Evolutionary conservation across 1,140 invertebrate genomes (phyloP).

Genomic region (Heliothis virescens): DNA sequence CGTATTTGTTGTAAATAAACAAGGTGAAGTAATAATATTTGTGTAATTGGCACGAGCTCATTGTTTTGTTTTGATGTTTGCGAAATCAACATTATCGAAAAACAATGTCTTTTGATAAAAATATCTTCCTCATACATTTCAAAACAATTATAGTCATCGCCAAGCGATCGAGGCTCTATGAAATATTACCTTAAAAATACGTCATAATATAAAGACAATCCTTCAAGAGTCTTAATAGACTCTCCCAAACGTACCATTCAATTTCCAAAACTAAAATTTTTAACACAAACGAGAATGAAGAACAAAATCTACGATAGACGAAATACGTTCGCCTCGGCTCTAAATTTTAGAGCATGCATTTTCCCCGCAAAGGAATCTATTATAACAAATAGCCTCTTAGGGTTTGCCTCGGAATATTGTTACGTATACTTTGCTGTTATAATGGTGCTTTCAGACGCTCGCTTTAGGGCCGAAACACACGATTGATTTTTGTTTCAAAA

Average conservation of each 20-base stretch:
- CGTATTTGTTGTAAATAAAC: background rate
- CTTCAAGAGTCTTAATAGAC: too few relatives aligned
- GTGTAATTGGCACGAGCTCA: too few relatives aligned
- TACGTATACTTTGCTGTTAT: constrained; percentile 25
- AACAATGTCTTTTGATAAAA: too few relatives aligned
- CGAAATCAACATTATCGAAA: too few relatives aligned
- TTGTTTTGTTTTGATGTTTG: too few relatives aligned
- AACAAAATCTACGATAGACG: constrained; percentile 27
- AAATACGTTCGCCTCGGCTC: constrained; percentile 10
- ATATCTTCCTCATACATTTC: too few relatives aligned
- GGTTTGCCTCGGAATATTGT: constrained; percentile 40
- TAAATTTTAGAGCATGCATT: constrained; percentile 47
- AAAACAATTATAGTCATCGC: too few relatives aligned
- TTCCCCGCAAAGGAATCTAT: constrained; percentile 43
- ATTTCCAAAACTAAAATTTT: background rate
- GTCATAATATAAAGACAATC: too few relatives aligned
- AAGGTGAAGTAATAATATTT: too few relatives aligned
- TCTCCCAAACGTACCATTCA: too few relatives aligned
- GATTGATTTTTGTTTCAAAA: constrained; percentile 20
- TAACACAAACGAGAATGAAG: background rate
- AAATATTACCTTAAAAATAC: background rate
- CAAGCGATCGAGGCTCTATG: background rate
- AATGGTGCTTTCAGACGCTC: background rate
- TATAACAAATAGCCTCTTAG: constrained; percentile 47
- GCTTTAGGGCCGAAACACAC: constrained; percentile 15